phyloP scores from a whole-genome alignment of 2,113 vertebrate species.

The Sceloporus undulatus region DNA sequence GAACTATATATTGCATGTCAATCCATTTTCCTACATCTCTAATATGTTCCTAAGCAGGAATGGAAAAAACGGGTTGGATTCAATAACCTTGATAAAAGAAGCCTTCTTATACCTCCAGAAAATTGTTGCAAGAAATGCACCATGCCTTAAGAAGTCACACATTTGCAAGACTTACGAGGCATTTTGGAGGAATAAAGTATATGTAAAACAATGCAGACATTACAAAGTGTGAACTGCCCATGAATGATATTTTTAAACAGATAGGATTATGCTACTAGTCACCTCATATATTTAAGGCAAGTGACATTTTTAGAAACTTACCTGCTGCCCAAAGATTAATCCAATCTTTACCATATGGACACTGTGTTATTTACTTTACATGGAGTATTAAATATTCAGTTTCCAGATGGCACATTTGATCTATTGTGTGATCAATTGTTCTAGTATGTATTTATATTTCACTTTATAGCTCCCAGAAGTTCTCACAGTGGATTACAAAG shows the following conservation, averaged over 20 bases:
- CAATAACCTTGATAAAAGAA: neutral
- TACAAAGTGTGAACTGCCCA: too few species aligned
- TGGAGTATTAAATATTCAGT: neutral
- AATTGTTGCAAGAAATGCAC: neutral
- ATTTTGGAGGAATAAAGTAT: neutral
- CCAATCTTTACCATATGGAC: neutral
- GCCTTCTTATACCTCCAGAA: neutral
- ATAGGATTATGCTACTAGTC: neutral
- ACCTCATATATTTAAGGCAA: neutral
- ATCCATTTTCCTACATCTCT: neutral
- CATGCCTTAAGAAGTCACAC: too few species aligned
- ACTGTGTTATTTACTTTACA: too few species aligned
- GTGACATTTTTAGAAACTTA: neutral
- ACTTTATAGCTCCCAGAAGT: neutral
- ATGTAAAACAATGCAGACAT: neutral
- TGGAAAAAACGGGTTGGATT: neutral
- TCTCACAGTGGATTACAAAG: neutral
- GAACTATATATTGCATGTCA: neutral
- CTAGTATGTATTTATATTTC: neutral
- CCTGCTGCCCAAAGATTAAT: neutral
- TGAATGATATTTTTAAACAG: neutral
- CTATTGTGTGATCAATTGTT: neutral
- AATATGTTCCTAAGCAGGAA: neutral
- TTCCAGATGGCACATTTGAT: neutral
- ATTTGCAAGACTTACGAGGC: too few species aligned